Base-by-base conservation (phyloP, 1,140 invertebrate species). In the Harpegnathos saltator region DNA sequence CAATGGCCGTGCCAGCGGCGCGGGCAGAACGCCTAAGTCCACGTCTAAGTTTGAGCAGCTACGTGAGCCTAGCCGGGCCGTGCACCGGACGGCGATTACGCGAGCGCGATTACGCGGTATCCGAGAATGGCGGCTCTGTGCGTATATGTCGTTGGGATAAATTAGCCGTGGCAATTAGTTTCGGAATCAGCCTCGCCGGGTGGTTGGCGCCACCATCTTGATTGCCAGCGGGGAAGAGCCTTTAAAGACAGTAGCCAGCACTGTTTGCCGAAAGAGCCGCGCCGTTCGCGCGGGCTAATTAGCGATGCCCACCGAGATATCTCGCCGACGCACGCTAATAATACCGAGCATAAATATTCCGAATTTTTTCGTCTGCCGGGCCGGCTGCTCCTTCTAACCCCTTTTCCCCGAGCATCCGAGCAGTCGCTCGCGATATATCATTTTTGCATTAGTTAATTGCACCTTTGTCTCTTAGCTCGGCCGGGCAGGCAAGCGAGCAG, bases 91-190 rank as follows among this genome's bases (percentile, higher is more conserved):
- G 24, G 58, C 77, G 87, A 88, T 88, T 87, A 88, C 82, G 83
- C 82, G 75, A 73, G 54, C 58, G 66, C 85, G 92, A 93, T 93
- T 92, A 91, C 86, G 86, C 74, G 83, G 89, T 89, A 90, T 80
- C 68, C 83, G 88, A 93, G 91, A 93, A 93, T 89, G 90, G 90
- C 81, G 89, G 89, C 91, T 93, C 92, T 93, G 92, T 93, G 91
- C 90, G 88, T 90, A 89, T 83, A 93, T 92, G 92, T 93, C 93
- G 93, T 91, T 89, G 89, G 92, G 90, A 94, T 94, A 94, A 94
- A 94, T 94, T 94, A 94, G 92, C 91, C 93, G 90, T 90, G 89
- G 93, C 93, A 94, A 94, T 94, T 94, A 94, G 94, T 94, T 94
- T 93, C 85, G 92, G 91, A 92, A 93, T 93, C 92, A 93, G 91